A percentile compares a stretch with the other conserved stretches of the same genome.
phyloP scores from a whole-genome alignment of 2,113 vertebrate species.

The Pollachius pollachius region DNA sequence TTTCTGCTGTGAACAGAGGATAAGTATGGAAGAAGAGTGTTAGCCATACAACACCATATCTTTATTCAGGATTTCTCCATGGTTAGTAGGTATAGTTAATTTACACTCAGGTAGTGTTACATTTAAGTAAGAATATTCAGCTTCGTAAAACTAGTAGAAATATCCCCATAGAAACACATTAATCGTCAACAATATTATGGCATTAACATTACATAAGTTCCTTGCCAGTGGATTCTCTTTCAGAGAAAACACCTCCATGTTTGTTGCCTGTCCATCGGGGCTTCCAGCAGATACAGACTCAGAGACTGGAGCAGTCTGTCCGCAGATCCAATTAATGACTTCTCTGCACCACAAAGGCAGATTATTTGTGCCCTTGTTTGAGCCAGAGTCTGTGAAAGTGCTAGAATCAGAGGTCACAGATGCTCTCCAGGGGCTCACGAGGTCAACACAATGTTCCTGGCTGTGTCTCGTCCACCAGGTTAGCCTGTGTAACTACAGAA shows the following conservation, averaged over 20 bases:
- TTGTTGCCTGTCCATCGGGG: constrained; percentile 56
- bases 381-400: not conserved
- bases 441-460: constrained; percentile 45
- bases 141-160: constrained; percentile 63
- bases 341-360: constrained; percentile 65
- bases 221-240: constrained; percentile 81
- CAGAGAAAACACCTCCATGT: constrained; percentile 74
- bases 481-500: constrained; percentile 75
- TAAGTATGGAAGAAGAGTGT: too few relatives aligned
- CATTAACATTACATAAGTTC: constrained; percentile 79
- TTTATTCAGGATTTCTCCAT: too few relatives aligned
- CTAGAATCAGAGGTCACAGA: not conserved
- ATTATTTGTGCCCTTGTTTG: too few relatives aligned
- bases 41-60: too few relatives aligned
- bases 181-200: constrained; percentile 77
- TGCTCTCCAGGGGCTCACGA: constrained; percentile 30
- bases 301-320: constrained; percentile 52
- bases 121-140: too few relatives aligned
- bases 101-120: too few relatives aligned
- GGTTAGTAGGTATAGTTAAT: too few relatives aligned
- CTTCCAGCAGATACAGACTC: constrained; percentile 43
- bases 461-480: constrained; percentile 89
- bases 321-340: constrained; percentile 78
- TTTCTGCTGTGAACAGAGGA: too few relatives aligned
- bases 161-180: constrained; percentile 92